Conservation (phyloP, 1,140 invertebrate species). For the Lepidostoma basale region DNA sequence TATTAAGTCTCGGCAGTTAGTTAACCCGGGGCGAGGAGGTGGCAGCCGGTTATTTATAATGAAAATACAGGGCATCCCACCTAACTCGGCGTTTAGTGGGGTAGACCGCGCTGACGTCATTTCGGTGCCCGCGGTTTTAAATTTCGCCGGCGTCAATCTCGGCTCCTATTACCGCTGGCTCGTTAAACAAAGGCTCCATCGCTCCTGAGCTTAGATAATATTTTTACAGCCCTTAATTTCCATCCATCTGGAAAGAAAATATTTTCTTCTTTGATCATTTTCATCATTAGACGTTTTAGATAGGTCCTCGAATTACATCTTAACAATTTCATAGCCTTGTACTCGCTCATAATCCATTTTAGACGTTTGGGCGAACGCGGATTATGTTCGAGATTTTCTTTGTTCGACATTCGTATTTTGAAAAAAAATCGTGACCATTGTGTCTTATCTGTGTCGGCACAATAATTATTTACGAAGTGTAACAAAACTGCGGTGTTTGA, state of each 20-base stretch:
- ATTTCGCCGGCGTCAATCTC: conserved; percentile 8
- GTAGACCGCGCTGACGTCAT: conserved; percentile 16
- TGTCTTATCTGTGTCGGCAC: no score
- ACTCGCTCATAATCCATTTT: no score
- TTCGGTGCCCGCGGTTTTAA: conserved; percentile 15
- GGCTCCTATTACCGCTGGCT: conserved; percentile 1
- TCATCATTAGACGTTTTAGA: background rate
- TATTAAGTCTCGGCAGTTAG: conserved; percentile 11
- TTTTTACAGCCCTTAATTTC: background rate
- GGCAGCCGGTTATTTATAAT: conserved; percentile 36
- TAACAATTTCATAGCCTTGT: no score
- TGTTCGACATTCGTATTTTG: no score
- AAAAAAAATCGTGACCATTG: no score
- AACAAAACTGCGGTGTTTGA: no score
- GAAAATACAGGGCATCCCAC: conserved; percentile 34
- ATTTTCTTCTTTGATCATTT: background rate
- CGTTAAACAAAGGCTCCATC: background rate
- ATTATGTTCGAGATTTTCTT: no score
- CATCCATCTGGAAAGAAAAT: background rate
- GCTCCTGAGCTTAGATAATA: background rate
- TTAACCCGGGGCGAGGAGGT: conserved; percentile 19
- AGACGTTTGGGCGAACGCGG: no score
- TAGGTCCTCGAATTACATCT: background rate
- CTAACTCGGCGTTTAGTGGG: conserved; percentile 32
- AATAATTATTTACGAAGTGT: no score